These are phyloP conservation scores for Heliconius melpomene DNA, from an alignment of 1,140 invertebrate species.

Conservation along the genomic window DNA sequence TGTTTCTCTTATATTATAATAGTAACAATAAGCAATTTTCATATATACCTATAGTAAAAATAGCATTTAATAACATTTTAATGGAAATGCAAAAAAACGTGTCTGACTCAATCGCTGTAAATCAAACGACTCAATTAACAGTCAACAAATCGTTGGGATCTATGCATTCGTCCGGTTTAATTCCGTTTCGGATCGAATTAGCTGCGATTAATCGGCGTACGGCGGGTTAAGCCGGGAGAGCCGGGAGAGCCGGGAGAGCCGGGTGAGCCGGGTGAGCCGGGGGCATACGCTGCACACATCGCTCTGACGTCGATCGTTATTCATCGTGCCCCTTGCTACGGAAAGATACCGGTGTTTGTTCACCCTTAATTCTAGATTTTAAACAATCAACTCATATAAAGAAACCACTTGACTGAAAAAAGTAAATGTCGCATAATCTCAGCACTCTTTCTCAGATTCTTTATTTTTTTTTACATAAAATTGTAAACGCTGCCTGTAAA, in stretches of 20 bases:
- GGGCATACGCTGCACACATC: slow-evolving; percentile 79
- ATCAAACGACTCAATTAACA: slow-evolving; percentile 69
- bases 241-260: slow-evolving; percentile 48
- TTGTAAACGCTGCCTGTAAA: no score
- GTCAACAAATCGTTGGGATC: slow-evolving; percentile 77
- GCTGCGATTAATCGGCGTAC: slow-evolving; percentile 73
- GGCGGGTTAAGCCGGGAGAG: slow-evolving; percentile 66
- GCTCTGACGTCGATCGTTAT: slow-evolving; percentile 82
- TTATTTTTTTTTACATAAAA: no score
- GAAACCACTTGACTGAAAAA: background rate
- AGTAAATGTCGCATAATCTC: background rate
- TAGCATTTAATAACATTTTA: background rate
- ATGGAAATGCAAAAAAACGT: background rate
- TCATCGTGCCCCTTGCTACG: slow-evolving; percentile 62
- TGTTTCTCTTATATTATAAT: no score
- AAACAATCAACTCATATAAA: background rate
- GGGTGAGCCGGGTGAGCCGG: slow-evolving; percentile 38
- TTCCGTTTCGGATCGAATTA: slow-evolving; percentile 78
- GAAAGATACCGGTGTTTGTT: slow-evolving; percentile 63
- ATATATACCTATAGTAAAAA: background rate
- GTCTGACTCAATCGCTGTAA: slow-evolving; percentile 44
- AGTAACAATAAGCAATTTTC: no score
- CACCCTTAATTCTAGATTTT: slow-evolving; percentile 47
- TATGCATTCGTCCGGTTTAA: slow-evolving; percentile 77
- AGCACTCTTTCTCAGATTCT: no score